These are phyloP conservation scores for Smutsia temminckii DNA, from an alignment of 2,797 vertebrate genomes.

Conservation along the genomic window DNA sequence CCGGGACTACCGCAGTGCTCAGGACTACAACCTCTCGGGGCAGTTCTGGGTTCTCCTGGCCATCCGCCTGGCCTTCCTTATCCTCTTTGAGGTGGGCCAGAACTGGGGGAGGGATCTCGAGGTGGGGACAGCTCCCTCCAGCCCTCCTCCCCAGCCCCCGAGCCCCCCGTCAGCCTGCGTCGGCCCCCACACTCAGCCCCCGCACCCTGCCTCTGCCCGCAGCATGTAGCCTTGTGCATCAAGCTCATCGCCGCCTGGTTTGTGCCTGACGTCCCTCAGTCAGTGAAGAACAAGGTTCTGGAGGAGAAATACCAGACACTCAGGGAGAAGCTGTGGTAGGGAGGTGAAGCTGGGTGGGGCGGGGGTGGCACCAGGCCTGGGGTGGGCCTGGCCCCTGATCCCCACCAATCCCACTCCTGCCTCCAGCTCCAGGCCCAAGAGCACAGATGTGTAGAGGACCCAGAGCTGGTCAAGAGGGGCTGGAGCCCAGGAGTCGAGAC, in stretches of 20 bases:
- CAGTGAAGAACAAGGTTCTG: constrained; percentile 90
- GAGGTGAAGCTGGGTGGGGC: constrained; percentile 68
- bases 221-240: constrained; percentile 94
- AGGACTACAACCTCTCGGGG: constrained; percentile 87
- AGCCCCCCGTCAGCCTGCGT: neutral
- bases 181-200: neutral
- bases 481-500: neutral
- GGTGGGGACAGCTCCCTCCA: neutral
- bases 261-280: constrained; percentile 90
- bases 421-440: constrained; percentile 6
- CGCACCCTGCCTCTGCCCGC: neutral
- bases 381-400: neutral
- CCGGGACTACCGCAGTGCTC: constrained; percentile 90
- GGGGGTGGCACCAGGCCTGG: neutral
- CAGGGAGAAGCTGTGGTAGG: constrained; percentile 84
- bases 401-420: neutral
- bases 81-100: constrained; percentile 92
- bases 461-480: neutral
- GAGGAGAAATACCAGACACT: constrained; percentile 85
- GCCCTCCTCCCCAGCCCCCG: neutral
- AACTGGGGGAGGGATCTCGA: rapidly evolving
- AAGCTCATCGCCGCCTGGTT: constrained; percentile 95
- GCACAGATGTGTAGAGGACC: constrained; percentile 49
- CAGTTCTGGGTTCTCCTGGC: constrained; percentile 96
- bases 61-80: constrained; percentile 92